Evolutionary conservation across 2,888 invertebrate genomes (phyloP).

Genomic region (Eupithecia dodoneata): DNA sequence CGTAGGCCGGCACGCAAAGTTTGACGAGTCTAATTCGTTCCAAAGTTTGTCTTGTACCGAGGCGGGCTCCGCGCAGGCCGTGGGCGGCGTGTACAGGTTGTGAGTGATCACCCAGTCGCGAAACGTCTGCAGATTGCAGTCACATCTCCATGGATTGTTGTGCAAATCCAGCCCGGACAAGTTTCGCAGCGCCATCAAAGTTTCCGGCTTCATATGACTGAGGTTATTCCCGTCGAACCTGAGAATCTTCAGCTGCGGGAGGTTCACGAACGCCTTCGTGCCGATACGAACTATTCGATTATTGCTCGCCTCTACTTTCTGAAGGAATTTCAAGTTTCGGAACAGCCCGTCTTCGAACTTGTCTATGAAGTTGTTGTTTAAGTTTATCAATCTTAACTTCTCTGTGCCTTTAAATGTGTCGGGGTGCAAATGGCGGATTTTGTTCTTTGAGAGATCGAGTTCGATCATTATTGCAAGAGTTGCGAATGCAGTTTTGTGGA

Average conservation of each 20-base stretch:
- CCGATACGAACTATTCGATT: slow-evolving; percentile 90
- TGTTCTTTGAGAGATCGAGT: slow-evolving; percentile 91
- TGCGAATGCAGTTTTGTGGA: slow-evolving; percentile 90
- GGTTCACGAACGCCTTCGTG: slow-evolving; percentile 87
- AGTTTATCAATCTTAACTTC: slow-evolving; percentile 88
- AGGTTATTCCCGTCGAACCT: slow-evolving; percentile 91
- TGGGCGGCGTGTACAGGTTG: slow-evolving; percentile 90
- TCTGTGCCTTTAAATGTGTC: slow-evolving; percentile 89
- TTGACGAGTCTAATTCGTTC: slow-evolving; percentile 88
- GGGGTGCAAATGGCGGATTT: slow-evolving; percentile 86
- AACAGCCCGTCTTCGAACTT: slow-evolving; percentile 90
- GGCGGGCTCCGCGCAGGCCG: slow-evolving; percentile 88
- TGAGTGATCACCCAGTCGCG: slow-evolving; percentile 89
- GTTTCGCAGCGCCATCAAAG: slow-evolving; percentile 87
- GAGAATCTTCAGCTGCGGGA: slow-evolving; percentile 88
- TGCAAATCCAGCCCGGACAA: slow-evolving; percentile 90
- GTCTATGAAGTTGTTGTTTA: slow-evolving; percentile 91
- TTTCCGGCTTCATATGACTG: slow-evolving; percentile 86
- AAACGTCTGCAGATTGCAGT: slow-evolving; percentile 92
- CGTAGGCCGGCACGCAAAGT: slow-evolving; percentile 93
- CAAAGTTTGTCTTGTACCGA: slow-evolving; percentile 88
- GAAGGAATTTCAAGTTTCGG: slow-evolving; percentile 88
- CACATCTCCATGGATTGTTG: slow-evolving; percentile 95
- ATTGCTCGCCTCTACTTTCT: slow-evolving; percentile 90
- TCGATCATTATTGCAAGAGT: slow-evolving; percentile 91